Percentiles rank a stretch among this genome's conserved stretches.
phyloP scores from a whole-genome alignment of 1,140 invertebrate species.

The Drosophila kepulauana region DNA sequence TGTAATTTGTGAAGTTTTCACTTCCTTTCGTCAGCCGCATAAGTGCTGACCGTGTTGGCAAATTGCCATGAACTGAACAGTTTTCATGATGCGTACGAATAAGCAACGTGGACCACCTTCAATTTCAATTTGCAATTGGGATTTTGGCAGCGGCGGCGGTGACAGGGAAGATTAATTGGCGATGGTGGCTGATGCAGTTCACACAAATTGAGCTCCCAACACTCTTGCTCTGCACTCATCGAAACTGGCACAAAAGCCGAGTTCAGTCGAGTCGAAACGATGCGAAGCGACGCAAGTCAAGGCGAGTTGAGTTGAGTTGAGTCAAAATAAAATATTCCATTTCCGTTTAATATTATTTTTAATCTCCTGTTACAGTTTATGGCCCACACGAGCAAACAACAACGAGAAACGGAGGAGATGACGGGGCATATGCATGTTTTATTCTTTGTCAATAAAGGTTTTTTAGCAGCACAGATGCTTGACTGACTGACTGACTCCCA shows the following conservation, averaged over 20 bases:
- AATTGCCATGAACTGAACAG: slow-evolving; percentile 45
- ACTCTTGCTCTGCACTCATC: neutral
- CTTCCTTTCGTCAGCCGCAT: slow-evolving; percentile 10
- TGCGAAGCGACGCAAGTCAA: neutral
- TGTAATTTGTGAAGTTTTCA: slow-evolving; percentile 60
- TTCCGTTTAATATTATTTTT: slow-evolving; percentile 81
- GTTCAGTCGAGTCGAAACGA: too few species aligned
- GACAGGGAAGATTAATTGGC: slow-evolving; percentile 73
- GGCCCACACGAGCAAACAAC: slow-evolving; percentile 34
- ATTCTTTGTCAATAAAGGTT: slow-evolving; percentile 74
- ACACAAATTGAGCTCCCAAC: slow-evolving; percentile 16
- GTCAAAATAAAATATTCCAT: slow-evolving; percentile 73
- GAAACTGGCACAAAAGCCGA: neutral
- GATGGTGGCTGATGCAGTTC: slow-evolving; percentile 42
- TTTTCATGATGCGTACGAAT: neutral
- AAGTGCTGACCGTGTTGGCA: slow-evolving; percentile 59
- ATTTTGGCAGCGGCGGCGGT: slow-evolving; percentile 22
- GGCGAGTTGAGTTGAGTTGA: neutral
- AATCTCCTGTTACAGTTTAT: slow-evolving; percentile 74
- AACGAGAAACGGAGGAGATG: neutral
- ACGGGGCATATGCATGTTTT: slow-evolving; percentile 69
- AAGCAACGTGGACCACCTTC: neutral
- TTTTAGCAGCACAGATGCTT: slow-evolving; percentile 32
- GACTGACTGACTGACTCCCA: slow-evolving; percentile 28
- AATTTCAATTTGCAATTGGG: slow-evolving; percentile 20